Evolutionary conservation across 2,888 invertebrate genomes (phyloP), one percentile per base, ranked within the genome.

Genomic region (Nymphalis c-album): DNA sequence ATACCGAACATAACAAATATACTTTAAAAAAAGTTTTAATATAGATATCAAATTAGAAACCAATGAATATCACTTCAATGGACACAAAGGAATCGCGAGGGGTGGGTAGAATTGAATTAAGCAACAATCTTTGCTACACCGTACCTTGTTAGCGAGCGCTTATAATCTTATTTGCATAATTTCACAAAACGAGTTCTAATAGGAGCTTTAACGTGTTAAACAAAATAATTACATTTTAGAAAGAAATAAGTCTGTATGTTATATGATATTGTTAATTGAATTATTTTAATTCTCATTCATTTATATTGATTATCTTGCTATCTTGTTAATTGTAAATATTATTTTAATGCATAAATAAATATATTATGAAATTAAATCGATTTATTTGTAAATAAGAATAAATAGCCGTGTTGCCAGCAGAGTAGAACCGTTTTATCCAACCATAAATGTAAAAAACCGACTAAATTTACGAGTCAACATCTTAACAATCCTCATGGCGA

Each of bases 81-180:
- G 63, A 18, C 53, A 67, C 68, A 63, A 68, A 67, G 67, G 61
- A 57, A 20, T 62, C 59, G 60, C 77, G 82, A 82, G 79, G 76
- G 76, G 71, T 77, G 76, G 78, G 81, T 82, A 82, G 85, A 87
- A 87, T 86, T 81, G 84, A 88, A 83, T 88, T 88, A 80, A 80
- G 80, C 80, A 82, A 86, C 86, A 88, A 87, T 88, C 86, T 86
- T 87, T 83, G 81, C 80, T 75, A 78, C 81, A 79, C 79, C 80
- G 81, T 82, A 81, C 81, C 85, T 84, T 85, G 86, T 87, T 86
- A 85, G 83, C 77, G 78, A 77, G 78, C 83, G 82, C 84, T 88
- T 83, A 86, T 87, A 87, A 84, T 83, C 81, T 82, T 78, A 90
- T 90, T 89, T 88, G 79, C 88, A 89, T 90, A 88, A 90, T 88